Base-by-base conservation (phyloP, 2,113 vertebrate species). In the Bostrychus sinensis region DNA sequence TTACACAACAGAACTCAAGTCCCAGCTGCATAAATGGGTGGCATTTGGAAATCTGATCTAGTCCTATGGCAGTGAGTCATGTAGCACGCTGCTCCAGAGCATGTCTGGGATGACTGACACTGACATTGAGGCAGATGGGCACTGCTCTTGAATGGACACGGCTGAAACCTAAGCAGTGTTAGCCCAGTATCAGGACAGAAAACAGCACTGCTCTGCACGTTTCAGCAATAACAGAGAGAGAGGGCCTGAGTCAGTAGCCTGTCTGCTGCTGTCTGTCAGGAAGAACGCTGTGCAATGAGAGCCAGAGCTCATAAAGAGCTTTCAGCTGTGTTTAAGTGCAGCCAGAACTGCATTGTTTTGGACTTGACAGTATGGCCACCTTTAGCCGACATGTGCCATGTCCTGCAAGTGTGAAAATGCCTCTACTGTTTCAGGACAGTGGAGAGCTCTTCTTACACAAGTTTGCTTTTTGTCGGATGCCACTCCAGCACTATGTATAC, bases 21-120 rank as follows among this genome's bases (percentile, higher is more conserved):
- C 62, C 72, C 39, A 1, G 54, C 71, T 60, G 63, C 72, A 87
- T 80, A 80, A 84, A 89, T 75, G 78, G 75, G 68, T 87, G 75
- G 77, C 80, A 81, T 89, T 90, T 83, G 82, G 86, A 90, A 89
- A 84, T 78, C 80, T 75, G 85, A 89, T 81, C 72, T 66, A 86
- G 83, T 91, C 77, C 19, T 41, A 45, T 61, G 77, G 72, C 79
- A 82, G 85, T 84, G 89, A 89, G 66, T 89, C 86, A 83, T 77
- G 79, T 85, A 82, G 80, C 73, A 39, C 72, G 43, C 43, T 14
- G 61, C 70, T 75, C 46, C 70, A 22, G 74, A 80, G 78, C 72
- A 84, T 76, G 80, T 81, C 78, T 75, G 74, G 39, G 70, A 80
- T 84, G 81, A 84, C 72, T 87, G 88, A 88, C 85, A 77, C 78